Base-by-base conservation (phyloP, 2,888 invertebrate genomes). In the Emmelina monodactyla region DNA sequence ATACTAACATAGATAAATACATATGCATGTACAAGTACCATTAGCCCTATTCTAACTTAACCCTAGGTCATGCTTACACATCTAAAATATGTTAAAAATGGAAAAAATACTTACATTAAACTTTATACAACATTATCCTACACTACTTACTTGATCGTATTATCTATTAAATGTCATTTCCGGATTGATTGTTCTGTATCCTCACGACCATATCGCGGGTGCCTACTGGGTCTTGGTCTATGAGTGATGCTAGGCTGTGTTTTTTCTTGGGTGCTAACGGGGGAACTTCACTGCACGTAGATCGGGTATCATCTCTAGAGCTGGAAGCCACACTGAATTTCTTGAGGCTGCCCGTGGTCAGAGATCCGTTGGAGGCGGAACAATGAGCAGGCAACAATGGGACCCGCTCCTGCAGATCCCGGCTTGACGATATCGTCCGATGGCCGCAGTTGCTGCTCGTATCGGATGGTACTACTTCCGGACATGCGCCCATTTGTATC, bases 131-230 rank as follows among this genome's bases (percentile, higher is more conserved):
- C 19, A 19, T 19, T 9, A 5, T 6, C 19, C 5, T 6, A 19
- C 19, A 19, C 19, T 5, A 19, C 19, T 31, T 35, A 33, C 37
- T n/a, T n/a, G n/a, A n/a, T n/a, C n/a, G n/a, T n/a, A n/a, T n/a
- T n/a, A n/a, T n/a, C n/a, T 25, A 25, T 11, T 62, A 70, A 42
- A 70, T 68, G 43, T 79, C 79, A 42, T 79, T 78, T 32, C 75
- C 72, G 33, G 53, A 65, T 34, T 69, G 67, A 15, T 64, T 55
- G 45, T 69, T 70, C 1, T 69, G 73, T 67, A 80, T 72, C 47
- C 79, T 63, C 32, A 79, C 67, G 6, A 81, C 59, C 0, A 79
- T 79, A 11, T 81, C 81, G 40, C 53, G 67, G n/a, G 71, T 68
- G 22, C 70, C 62, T 22, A 63, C 40, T 51, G 63, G 71, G 13